Evolutionary conservation across 2,888 invertebrate species (phyloP).

Genomic region (Panzeria rudis): DNA sequence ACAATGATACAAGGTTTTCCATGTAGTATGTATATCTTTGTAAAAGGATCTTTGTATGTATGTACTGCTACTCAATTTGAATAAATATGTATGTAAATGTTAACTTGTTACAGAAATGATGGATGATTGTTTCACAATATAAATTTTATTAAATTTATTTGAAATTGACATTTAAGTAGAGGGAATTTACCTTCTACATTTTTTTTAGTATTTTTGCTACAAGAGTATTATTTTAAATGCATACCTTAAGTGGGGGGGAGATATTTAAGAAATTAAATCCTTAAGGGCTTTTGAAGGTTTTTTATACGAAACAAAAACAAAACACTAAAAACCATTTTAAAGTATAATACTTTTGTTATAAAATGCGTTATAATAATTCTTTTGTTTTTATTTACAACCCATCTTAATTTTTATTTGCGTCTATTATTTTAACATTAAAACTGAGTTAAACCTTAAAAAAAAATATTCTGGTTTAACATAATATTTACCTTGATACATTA

Average conservation of each 20-base stretch:
- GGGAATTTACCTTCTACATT: background rate
- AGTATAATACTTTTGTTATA: too few relatives aligned
- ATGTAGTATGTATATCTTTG: background rate
- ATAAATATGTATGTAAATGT: background rate
- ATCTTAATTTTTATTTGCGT: background rate
- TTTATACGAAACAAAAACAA: too few relatives aligned
- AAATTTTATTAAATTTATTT: slow-evolving; percentile 15
- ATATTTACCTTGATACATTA: background rate
- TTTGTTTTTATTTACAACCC: background rate
- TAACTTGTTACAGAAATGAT: slow-evolving; percentile 11
- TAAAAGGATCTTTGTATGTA: background rate
- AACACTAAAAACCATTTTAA: background rate
- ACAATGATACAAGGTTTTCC: too few relatives aligned
- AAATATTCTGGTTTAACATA: background rate
- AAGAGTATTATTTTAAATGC: background rate
- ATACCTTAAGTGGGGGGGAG: background rate
- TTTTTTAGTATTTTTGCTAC: too few relatives aligned
- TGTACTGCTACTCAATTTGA: background rate
- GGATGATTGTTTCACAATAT: background rate
- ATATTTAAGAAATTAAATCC: background rate
- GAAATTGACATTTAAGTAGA: slow-evolving; percentile 2
- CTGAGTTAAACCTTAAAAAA: background rate
- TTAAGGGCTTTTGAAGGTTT: background rate
- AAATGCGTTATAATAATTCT: background rate
- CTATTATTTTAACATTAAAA: slow-evolving; percentile 9